Base-by-base conservation (phyloP, 2,797 vertebrate species). In the Telmatherina bonti region DNA sequence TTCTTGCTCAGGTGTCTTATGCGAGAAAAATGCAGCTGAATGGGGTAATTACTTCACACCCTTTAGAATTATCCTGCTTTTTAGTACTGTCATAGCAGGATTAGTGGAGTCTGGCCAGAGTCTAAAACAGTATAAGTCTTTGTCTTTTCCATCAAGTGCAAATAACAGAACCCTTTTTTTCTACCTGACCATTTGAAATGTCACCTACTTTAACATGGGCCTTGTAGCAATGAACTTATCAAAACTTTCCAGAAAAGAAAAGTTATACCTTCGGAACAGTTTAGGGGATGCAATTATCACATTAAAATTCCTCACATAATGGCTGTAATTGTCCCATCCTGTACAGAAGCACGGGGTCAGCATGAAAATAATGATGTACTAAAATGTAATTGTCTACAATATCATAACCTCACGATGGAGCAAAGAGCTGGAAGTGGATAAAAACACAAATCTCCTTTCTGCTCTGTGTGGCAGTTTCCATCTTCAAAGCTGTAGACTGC, bases 401-500 rank as follows among this genome's bases (percentile, higher is more conserved):
- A 60, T 81, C 45, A 68, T 60, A 76, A 79, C 3, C 79, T 66
- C 75, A 85, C 79, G 82, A 70, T 71, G 80, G 15, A 63, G 35
- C 58, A 67, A 43, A 63, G 31, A 54, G 45, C 58, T 78, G 79
- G 76, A 85, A 71, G 53, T 56, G 52, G 30, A 71, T 68, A 31
- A 74, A 78, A 75, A 66, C 6, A 30, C 45, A 62, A 43, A 47
- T 26, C 60, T 68, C 26, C 30, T 72, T 24, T 54, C 33, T 82
- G 16, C 49, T 68, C 35, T 63, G 45, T 64, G 47, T 63, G 52
- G 72, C 45, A 62, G 38, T 81, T 88, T 88, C 74, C 70, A 82
- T 79, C 63, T 70, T 67, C 29, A 58, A 61, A 62, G 13, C 24
- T 83, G 41, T 72, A 89, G 69, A 65, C 68, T 79, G 38, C 76